phyloP scores from a whole-genome alignment of 2,797 vertebrate genomes.

The Parauchenoglanis ngamensis region DNA sequence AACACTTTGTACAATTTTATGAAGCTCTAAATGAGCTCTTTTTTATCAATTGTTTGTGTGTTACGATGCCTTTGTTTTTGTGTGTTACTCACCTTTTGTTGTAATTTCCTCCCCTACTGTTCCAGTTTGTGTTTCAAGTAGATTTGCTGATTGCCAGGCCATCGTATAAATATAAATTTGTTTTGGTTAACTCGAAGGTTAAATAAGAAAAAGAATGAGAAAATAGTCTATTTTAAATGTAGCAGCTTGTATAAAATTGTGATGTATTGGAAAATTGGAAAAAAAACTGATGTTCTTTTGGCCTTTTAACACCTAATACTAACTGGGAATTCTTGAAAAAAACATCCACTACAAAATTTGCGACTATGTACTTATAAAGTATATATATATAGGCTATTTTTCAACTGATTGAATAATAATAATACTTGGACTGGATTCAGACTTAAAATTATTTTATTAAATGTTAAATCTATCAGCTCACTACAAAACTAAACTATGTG shows the following conservation, averaged over 20 bases:
- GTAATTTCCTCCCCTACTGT: background rate
- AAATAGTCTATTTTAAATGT: background rate
- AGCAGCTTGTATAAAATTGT: background rate
- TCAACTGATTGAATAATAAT: background rate
- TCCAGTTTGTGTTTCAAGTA: background rate
- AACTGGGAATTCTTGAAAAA: background rate
- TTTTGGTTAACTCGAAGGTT: background rate
- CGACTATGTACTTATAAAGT: background rate
- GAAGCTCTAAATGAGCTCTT: conserved; percentile 1
- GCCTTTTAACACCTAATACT: no score
- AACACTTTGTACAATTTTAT: background rate
- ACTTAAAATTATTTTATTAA: background rate
- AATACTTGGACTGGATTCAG: background rate
- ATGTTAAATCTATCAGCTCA: background rate
- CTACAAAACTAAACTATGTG: background rate
- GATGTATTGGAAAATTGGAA: background rate
- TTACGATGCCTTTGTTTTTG: background rate
- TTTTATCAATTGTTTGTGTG: background rate
- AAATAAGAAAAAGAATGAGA: background rate
- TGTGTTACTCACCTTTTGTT: background rate
- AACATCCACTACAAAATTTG: background rate
- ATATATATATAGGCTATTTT: no score
- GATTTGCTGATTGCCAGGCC: background rate
- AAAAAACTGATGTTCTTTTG: background rate
- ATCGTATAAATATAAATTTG: background rate